Conservation (phyloP, 1,140 invertebrate species). For the Ganaspis sp. region DNA sequence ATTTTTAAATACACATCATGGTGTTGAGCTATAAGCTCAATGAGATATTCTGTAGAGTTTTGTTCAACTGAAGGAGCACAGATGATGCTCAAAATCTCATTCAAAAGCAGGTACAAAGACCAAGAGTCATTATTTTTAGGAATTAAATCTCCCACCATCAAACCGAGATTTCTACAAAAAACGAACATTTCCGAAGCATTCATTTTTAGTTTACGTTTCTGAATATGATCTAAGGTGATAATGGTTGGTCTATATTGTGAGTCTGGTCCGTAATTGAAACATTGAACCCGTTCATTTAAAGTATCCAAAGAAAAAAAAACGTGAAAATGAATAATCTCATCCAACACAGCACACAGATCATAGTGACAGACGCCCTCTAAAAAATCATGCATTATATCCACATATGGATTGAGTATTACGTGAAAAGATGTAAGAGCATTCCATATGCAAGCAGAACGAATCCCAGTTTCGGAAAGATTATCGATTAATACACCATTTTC, state of each 20-base stretch:
- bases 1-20: conserved; percentile 45
- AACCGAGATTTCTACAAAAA: conserved; percentile 39
- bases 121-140: conserved; percentile 38
- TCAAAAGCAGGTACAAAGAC: conserved; percentile 40
- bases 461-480: neutral
- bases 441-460: neutral
- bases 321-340: conserved; percentile 35
- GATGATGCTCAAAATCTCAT: conserved; percentile 46
- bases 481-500: neutral
- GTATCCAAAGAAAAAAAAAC: conserved; percentile 34
- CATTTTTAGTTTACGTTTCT: conserved; percentile 32
- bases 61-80: conserved; percentile 13
- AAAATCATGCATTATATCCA: conserved; percentile 47
- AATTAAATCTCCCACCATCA: conserved; percentile 49
- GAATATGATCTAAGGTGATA: conserved; percentile 20
- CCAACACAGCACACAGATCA: conserved; percentile 33
- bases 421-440: conserved; percentile 11
- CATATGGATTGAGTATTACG: conserved; percentile 35
- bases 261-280: conserved; percentile 35
- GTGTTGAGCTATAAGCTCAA: conserved; percentile 40
- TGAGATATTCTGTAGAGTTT: conserved; percentile 25
- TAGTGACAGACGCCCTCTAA: conserved; percentile 39
- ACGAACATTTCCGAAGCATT: conserved; percentile 45
- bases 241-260: conserved; percentile 18
- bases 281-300: conserved; percentile 39